phyloP scores from a whole-genome alignment of 1,140 invertebrate genomes.

The Lethrus apterus region DNA sequence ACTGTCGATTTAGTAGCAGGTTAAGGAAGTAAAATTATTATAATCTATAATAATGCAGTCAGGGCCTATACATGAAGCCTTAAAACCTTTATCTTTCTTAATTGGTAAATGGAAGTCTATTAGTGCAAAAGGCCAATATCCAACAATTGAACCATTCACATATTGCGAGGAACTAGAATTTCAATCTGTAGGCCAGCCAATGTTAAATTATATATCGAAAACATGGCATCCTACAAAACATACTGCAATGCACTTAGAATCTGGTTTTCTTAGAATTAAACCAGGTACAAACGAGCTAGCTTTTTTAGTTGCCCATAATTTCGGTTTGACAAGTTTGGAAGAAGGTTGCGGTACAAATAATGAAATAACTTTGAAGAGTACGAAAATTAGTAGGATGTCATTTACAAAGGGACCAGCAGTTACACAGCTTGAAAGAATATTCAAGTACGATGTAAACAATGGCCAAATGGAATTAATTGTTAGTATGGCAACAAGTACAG shows the following conservation, averaged over 20 bases:
- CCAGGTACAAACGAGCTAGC: conserved; percentile 50
- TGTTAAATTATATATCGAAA: conserved; percentile 50
- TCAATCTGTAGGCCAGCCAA: conserved; percentile 53
- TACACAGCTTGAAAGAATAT: neutral
- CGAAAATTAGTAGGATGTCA: neutral
- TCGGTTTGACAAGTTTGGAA: conserved; percentile 51
- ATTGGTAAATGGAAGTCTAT: conserved; percentile 53
- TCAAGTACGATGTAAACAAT: neutral
- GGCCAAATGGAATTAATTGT: too few relatives aligned
- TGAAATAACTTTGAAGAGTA: conserved; percentile 2
- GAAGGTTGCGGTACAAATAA: conserved; percentile 43
- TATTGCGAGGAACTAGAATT: conserved; percentile 58
- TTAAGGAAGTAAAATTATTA: too few relatives aligned
- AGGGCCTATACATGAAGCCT: neutral
- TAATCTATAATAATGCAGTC: neutral
- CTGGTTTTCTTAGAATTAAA: conserved; percentile 55
- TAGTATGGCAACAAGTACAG: too few relatives aligned
- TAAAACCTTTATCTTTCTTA: conserved; percentile 3
- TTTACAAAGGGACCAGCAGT: conserved; percentile 8
- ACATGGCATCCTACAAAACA: conserved; percentile 49
- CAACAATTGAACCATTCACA: conserved; percentile 52
- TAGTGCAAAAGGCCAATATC: conserved; percentile 48
- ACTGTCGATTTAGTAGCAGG: too few relatives aligned
- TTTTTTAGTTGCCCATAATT: conserved; percentile 56
- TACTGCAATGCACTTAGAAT: conserved; percentile 56